A percentile compares a stretch with the other conserved stretches of the same genome.
These are phyloP conservation scores for Colletes gigas DNA, from an alignment of 1,140 invertebrate genomes.

Conservation along the genomic window DNA sequence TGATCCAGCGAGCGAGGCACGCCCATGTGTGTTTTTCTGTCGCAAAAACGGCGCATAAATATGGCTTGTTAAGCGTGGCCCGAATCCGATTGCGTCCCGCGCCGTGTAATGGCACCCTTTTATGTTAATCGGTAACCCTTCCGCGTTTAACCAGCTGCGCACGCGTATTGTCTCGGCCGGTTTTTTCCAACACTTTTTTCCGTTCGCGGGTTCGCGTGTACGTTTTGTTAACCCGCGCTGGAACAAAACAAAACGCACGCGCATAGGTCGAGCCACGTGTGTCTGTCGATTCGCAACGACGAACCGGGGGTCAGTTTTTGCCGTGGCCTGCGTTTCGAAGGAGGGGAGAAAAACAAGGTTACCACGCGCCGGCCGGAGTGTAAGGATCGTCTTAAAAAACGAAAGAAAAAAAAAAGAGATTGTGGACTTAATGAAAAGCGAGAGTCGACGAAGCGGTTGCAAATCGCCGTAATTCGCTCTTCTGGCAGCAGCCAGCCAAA, in stretches of 20 bases:
- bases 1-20: neutral
- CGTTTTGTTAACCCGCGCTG: constrained; percentile 35
- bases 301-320: constrained; percentile 53
- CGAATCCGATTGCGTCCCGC: constrained; percentile 57
- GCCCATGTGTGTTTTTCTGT: constrained; percentile 38
- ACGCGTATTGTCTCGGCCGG: constrained; percentile 49
- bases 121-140: constrained; percentile 79
- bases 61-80: constrained; percentile 41
- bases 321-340: neutral
- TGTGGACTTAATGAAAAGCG: constrained; percentile 17
- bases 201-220: neutral
- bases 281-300: constrained; percentile 14
- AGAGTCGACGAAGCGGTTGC: constrained; percentile 18
- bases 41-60: constrained; percentile 42
- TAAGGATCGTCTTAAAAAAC: constrained; percentile 20
- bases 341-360: constrained; percentile 20
- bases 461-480: constrained; percentile 46
- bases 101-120: constrained; percentile 74
- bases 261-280: constrained; percentile 44
- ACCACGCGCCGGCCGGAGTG: neutral
- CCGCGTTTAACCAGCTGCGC: constrained; percentile 75
- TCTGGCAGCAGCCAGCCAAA: neutral
- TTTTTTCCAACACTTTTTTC: constrained; percentile 47
- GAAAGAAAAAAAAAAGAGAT: neutral
- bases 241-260: constrained; percentile 54